A percentile compares a stretch with the other conserved stretches of the same genome.
These are phyloP conservation scores for Aricia agestis DNA, from an alignment of 1,140 invertebrate species.

Conservation along the genomic window DNA sequence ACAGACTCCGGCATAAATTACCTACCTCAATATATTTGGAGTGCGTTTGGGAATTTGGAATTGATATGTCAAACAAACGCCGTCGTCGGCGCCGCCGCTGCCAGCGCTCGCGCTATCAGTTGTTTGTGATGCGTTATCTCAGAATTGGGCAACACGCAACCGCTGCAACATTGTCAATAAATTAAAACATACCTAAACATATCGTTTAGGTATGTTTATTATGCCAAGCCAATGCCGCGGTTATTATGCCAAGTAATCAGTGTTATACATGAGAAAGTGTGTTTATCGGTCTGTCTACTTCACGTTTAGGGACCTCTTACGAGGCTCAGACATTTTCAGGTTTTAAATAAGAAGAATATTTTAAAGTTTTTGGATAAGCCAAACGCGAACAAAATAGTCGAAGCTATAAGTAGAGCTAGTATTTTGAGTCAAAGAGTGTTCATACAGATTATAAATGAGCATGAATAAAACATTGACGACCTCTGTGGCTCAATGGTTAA, in stretches of 20 bases:
- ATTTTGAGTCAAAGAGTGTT: too few species aligned
- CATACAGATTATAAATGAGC: too few species aligned
- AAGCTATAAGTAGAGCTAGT: too few species aligned
- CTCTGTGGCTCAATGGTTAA: too few species aligned
- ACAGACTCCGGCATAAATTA: background rate
- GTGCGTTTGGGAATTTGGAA: background rate
- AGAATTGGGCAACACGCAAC: slow-evolving; percentile 51
- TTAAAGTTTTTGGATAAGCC: background rate
- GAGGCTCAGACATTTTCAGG: too few species aligned
- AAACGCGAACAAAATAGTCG: too few species aligned
- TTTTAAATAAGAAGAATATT: too few species aligned
- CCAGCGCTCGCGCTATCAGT: slow-evolving; percentile 49
- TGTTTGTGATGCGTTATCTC: slow-evolving; percentile 44
- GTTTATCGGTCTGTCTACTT: too few species aligned
- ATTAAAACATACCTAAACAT: background rate
- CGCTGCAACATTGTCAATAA: slow-evolving; percentile 13
- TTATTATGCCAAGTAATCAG: too few species aligned
- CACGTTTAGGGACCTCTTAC: too few species aligned
- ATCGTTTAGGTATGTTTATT: background rate
- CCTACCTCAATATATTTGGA: background rate
- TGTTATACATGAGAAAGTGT: too few species aligned
- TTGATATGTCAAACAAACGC: slow-evolving; percentile 30
- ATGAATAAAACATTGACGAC: too few species aligned
- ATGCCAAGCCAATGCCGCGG: background rate
- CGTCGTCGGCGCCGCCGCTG: slow-evolving; percentile 54